Evolutionary conservation across 1,140 invertebrate species (phyloP), one percentile per base, ranked within the genome.

Genomic region (Sinella curviseta): DNA sequence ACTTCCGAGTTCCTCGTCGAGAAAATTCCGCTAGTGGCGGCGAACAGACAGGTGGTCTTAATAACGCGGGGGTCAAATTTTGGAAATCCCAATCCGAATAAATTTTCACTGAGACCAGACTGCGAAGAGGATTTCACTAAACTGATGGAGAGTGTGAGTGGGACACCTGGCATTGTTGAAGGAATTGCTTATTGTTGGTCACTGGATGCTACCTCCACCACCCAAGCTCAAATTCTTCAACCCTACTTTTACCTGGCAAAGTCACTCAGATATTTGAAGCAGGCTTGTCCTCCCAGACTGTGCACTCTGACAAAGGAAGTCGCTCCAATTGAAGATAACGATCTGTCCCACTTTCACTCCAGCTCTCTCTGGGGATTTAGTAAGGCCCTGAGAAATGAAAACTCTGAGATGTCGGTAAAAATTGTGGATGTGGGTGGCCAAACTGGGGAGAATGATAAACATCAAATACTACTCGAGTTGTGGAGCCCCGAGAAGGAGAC

Each of bases 141-240:
- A 8, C 39, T 48, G 20, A 12, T 48, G 39, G 20, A 20, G 20
- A 48, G 20, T 12, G 30, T 34, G 36, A 74, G 1, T n/a, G n/a
- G n/a, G n/a, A n/a, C n/a, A n/a, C n/a, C n/a, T n/a, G n/a, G n/a
- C n/a, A n/a, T n/a, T n/a, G n/a, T 80, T 12, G 79, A 80, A 74
- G 79, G 79, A 0, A 54, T 77, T 20, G 14, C 77, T 12, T 77
- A 77, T 39, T 31, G 48, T 2, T 74, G 67, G 67, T 24, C 39
- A 28, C 24, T 76, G 16, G 65, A 57, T 17, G 76, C 34, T 1
- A 28, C 36, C 8, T 31, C 2, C 0, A 2, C 20, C 3, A 28
- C 31, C 1, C 65, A 80, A 20, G 14, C 17, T 0, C n/a, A 30
- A 34, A 30, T 73, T 33, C 20, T 55, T 0, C n/a, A 28, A 20